Evolutionary conservation across 2,113 vertebrate genomes (phyloP), one percentile per base, ranked within the genome.

Genomic region (Chionis minor): DNA sequence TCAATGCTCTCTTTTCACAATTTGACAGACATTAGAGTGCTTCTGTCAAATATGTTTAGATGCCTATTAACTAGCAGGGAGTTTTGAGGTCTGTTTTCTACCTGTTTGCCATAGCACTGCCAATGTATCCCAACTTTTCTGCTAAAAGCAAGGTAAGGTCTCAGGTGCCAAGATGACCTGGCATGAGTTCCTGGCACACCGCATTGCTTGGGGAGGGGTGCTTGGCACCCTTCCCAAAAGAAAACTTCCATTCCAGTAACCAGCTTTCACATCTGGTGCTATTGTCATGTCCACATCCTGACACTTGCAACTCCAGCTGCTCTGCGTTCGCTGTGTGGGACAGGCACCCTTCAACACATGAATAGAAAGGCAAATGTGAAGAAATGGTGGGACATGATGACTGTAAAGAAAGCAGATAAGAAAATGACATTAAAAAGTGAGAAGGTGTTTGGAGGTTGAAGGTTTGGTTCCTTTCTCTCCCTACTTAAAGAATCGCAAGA

Each of bases 241-340:
- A 59, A 86, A 63, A 19, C n/a, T 86, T 45, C 62, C 45, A n/a
- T 27, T 27, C 18, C 35, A 71, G 54, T 62, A 52, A 66, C 23
- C 13, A 47, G 18, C 32, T 73, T 73, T 71, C 75, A 81, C 35
- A 63, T 33, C 61, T 90, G 62, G 9, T 14, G 2, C 2, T 4
- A 45, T 3, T 0, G 0, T 59, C 55, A 32, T 3, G 5, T 38
- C 26, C 26, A 8, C 0, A 0, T 67, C 47, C 15, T 74, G 79
- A 40, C 0, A 0, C 19, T 24, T 44, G 35, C 33, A 74, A 27
- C 71, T 80, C 47, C 47, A 62, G 42, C 52, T 79, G 47, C 26
- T 32, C 74, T 80, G 35, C 1, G 0, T 13, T 33, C 2, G 0
- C 52, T 2, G 24, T 3, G 6, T 40, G 54, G 38, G 49, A 23